Conservation (phyloP, 2,888 invertebrate genomes). For the Xylota segnis region DNA sequence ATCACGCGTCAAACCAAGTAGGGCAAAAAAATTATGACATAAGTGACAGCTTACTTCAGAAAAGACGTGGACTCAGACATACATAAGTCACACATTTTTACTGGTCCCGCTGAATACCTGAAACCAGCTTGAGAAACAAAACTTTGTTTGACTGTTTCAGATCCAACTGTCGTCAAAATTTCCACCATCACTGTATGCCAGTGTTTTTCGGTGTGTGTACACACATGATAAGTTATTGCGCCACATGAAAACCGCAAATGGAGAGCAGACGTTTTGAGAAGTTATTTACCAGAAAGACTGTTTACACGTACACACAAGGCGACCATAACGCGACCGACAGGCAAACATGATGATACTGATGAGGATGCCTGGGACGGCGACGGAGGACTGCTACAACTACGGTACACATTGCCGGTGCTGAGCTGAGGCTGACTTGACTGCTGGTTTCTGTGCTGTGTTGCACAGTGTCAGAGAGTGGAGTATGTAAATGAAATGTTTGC, state of each 20-base stretch:
- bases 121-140: too few species aligned
- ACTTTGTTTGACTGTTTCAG: too few species aligned
- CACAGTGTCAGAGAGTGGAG: conserved; percentile 41
- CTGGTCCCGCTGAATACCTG: too few species aligned
- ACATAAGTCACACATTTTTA: too few species aligned
- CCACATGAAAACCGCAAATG: conserved; percentile 62
- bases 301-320: conserved; percentile 57
- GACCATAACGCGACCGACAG: conserved; percentile 53
- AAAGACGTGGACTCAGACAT: too few species aligned
- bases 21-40: too few species aligned
- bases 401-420: not conserved
- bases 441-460: not conserved
- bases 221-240: conserved; percentile 45
- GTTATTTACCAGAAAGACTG: conserved; percentile 44
- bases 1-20: too few species aligned
- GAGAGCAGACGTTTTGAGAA: conserved; percentile 49
- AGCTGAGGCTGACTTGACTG: not conserved
- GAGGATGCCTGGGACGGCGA: conserved; percentile 9
- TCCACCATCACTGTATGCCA: conserved; percentile 9
- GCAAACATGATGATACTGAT: conserved; percentile 29
- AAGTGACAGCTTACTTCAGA: too few species aligned
- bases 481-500: conserved; percentile 68
- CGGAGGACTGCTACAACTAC: not conserved
- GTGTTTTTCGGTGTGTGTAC: not conserved
- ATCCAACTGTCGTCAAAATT: not conserved